Evolutionary conservation across 2,888 invertebrate genomes (phyloP).

Genomic region (Andrena flavipes): DNA sequence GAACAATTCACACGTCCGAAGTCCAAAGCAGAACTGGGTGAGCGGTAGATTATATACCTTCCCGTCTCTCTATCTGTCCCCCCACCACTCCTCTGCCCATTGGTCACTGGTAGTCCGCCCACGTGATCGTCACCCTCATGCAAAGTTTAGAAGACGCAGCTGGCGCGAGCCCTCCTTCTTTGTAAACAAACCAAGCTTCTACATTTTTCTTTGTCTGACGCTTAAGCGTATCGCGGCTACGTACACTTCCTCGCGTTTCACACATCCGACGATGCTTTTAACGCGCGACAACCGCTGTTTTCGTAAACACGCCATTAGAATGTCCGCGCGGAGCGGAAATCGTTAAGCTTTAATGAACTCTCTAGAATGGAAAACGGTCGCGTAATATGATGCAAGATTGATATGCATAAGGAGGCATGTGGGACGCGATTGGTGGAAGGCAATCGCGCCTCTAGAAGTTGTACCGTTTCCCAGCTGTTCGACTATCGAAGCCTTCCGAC

Average conservation of each 20-base stretch:
- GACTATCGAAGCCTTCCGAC: conserved; percentile 28
- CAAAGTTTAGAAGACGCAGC: conserved; percentile 51
- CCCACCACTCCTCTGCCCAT: not conserved
- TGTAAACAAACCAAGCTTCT: conserved; percentile 29
- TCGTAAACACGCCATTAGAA: not conserved
- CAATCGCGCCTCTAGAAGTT: conserved; percentile 44
- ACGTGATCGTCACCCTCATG: conserved; percentile 58
- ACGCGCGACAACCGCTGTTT: not conserved
- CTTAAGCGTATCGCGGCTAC: not conserved
- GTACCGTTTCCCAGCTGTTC: conserved; percentile 50
- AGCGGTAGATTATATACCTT: conserved; percentile 78
- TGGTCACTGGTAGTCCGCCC: conserved; percentile 31
- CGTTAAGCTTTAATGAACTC: not conserved
- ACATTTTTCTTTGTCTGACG: not conserved
- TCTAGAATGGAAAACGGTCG: not conserved
- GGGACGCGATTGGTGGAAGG: conserved; percentile 37
- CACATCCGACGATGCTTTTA: not conserved
- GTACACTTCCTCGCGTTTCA: not conserved
- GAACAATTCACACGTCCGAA: conserved; percentile 78
- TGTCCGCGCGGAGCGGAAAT: not conserved
- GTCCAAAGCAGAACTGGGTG: conserved; percentile 81
- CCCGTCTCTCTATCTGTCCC: conserved; percentile 21
- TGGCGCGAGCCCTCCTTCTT: conserved; percentile 22
- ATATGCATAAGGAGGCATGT: not conserved
- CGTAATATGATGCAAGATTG: not conserved